Base-by-base conservation (phyloP, 2,113 vertebrate genomes). In the Stegostoma tigrinum region DNA sequence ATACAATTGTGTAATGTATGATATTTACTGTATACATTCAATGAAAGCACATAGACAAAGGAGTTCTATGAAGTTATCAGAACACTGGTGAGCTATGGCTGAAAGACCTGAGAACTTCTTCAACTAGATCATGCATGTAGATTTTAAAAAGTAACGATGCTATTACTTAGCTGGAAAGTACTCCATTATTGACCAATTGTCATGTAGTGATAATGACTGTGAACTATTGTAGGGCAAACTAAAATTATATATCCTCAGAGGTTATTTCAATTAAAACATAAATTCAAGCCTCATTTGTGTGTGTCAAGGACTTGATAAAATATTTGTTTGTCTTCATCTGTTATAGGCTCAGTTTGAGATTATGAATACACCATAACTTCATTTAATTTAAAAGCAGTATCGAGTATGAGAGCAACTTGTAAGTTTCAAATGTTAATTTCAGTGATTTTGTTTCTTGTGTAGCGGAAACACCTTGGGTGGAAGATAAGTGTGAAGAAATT, bases 381-480 rank as follows among this genome's bases (percentile, higher is more conserved):
- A 23, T n/a, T 10, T 70, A 94, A 34, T 72, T 70, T 94, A 70
- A 75, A 72, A 45, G 48, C 45, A 95, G 23, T 94, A 67, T 42
- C 48, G 23, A 70, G 27, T 70, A 42, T 45, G 64, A 72, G 27
- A 15, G 30, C 30, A 85, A 67, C 52, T 83, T 24, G 96, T 52
- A 80, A 23, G 38, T 70, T 48, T 72, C 30, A 24, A 68, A 0
- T 86, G 0, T 0, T 95, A 45, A 95, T 96, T 68, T 96, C 87
- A 95, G 45, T 75, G n/a, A 78, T 96, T 87, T 89, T 0, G 52
- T 96, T 86, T 95, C 96, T 5, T 96, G 17, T 96, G n/a, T 96
- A 98, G 98, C 96, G 96, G 97, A 97, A 96, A 96, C 68, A 0
- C 0, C 96, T 2, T 99, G 98, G 99, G 96, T 97, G 64, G 95